Conservation (phyloP, 2,888 invertebrate species). For the Cerastis rubricosa region DNA sequence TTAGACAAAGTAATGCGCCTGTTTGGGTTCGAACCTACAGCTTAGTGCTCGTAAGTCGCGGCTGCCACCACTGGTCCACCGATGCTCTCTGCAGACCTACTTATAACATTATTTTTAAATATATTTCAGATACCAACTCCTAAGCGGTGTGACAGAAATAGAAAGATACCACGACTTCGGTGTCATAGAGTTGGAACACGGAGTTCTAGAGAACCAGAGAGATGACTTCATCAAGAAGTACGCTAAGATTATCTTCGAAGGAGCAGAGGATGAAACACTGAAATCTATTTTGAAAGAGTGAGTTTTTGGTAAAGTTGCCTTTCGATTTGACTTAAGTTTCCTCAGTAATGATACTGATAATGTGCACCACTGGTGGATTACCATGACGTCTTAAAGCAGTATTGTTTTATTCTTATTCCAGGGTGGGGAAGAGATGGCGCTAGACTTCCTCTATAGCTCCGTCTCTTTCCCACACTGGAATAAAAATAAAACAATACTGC, state of each 20-base stretch:
- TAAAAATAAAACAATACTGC: too few relatives aligned
- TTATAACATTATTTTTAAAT: not conserved
- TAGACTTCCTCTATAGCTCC: too few relatives aligned
- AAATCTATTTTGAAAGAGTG: slow-evolving; percentile 92
- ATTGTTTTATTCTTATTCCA: too few relatives aligned
- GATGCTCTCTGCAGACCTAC: too few relatives aligned
- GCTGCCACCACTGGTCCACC: too few relatives aligned
- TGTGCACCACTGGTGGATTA: too few relatives aligned
- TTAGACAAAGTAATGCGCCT: too few relatives aligned
- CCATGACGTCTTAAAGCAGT: too few relatives aligned
- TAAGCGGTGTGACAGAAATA: slow-evolving; percentile 96
- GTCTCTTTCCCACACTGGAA: too few relatives aligned
- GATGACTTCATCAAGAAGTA: slow-evolving; percentile 94
- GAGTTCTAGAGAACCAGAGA: slow-evolving; percentile 94
- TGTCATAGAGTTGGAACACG: slow-evolving; percentile 93
- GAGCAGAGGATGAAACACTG: slow-evolving; percentile 93
- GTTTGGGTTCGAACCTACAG: too few relatives aligned
- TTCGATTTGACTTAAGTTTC: not conserved
- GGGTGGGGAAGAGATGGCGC: too few relatives aligned
- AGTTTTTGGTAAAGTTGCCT: slow-evolving; percentile 57
- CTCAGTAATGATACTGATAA: not conserved
- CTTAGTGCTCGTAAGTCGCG: too few relatives aligned
- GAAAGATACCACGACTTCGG: slow-evolving; percentile 95
- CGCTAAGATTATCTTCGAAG: slow-evolving; percentile 94
- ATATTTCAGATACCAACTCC: slow-evolving; percentile 93